Percentiles rank a stretch among this genome's conserved stretches.
phyloP scores from a whole-genome alignment of 2,113 vertebrate species.

The Oceanites oceanicus region DNA sequence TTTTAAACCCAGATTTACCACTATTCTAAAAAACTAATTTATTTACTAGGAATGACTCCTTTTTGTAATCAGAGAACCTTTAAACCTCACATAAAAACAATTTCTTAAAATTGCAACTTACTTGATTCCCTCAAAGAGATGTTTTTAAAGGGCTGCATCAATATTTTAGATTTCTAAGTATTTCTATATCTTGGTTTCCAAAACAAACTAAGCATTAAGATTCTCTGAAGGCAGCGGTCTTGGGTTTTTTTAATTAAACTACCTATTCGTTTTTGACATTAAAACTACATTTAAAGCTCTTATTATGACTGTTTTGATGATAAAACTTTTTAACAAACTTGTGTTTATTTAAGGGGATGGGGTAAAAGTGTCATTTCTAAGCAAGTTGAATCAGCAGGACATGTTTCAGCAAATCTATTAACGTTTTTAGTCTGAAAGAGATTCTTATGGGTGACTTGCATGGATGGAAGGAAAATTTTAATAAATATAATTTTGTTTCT shows the following conservation, averaged over 20 bases:
- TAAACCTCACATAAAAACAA: not conserved
- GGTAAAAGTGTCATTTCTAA: not conserved
- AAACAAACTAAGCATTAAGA: not conserved
- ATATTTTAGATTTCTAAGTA: not conserved
- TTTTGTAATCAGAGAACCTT: not conserved
- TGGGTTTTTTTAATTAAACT: not conserved
- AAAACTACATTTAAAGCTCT: not conserved
- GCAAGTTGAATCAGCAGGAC: not conserved
- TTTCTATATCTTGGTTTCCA: not conserved
- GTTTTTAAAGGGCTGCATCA: not conserved
- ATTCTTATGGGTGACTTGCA: not conserved
- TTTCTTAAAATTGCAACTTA: not conserved
- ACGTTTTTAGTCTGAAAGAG: not conserved
- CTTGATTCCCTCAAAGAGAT: not conserved
- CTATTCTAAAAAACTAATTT: not conserved
- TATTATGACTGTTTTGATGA: not conserved
- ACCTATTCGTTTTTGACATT: not conserved
- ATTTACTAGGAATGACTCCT: not conserved
- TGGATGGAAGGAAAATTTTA: not conserved
- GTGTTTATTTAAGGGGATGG: not conserved
- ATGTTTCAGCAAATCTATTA: not conserved
- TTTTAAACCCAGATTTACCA: not conserved
- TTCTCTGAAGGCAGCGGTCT: not conserved
- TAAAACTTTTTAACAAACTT: not conserved
- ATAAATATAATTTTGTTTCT: not conserved